Percentiles rank a stretch among this genome's conserved stretches.
These are phyloP conservation scores for Ennomos quercinarius DNA, from an alignment of 2,888 invertebrate species.

Conservation along the genomic window DNA sequence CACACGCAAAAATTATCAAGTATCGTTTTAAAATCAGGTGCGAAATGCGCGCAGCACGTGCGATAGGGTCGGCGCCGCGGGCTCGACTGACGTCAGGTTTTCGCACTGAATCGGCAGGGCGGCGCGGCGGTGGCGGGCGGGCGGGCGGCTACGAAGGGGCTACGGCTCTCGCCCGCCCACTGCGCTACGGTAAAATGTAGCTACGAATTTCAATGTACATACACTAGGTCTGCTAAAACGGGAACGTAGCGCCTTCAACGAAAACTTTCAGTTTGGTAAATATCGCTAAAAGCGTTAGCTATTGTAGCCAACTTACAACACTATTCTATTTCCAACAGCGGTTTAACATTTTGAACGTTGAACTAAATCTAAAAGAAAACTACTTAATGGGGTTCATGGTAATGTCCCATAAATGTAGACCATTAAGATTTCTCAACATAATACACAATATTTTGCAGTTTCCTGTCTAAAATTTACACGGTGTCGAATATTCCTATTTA, in stretches of 20 bases:
- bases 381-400: not conserved
- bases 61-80: conserved; percentile 53
- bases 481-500: not conserved
- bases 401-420: too few relatives aligned
- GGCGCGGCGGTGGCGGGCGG: conserved; percentile 56
- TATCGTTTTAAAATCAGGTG: conserved; percentile 48
- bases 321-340: conserved; percentile 5
- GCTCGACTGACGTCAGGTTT: conserved; percentile 74
- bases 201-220: conserved; percentile 62
- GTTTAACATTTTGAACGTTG: not conserved
- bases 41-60: conserved; percentile 46
- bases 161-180: conserved; percentile 73
- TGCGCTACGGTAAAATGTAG: conserved; percentile 70
- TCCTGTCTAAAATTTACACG: too few relatives aligned
- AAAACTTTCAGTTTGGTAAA: conserved; percentile 47
- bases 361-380: conserved; percentile 3
- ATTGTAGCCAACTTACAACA: conserved; percentile 13
- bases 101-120: conserved; percentile 48
- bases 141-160: conserved; percentile 63
- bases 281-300: conserved; percentile 20
- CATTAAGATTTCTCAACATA: too few relatives aligned
- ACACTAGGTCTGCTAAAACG: conserved; percentile 52
- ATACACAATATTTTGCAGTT: too few relatives aligned
- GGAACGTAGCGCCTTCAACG: conserved; percentile 45
- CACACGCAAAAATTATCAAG: conserved; percentile 46